Evolutionary conservation across 1,140 invertebrate genomes (phyloP).

Genomic region (Drosophila ohnishii): DNA sequence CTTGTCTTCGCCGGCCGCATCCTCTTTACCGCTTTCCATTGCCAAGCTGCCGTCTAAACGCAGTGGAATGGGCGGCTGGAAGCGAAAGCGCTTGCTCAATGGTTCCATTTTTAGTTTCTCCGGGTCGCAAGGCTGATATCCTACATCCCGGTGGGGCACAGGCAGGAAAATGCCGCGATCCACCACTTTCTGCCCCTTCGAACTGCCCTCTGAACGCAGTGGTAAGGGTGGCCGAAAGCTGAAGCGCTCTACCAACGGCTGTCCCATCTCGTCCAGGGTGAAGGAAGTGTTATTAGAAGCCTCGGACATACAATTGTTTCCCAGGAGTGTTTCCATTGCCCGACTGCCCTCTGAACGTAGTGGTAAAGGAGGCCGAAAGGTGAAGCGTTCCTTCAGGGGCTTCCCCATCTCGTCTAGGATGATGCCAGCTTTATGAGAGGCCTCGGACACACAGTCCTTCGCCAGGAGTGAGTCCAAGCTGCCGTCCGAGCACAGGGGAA

Average conservation of each 20-base stretch:
- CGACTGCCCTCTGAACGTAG: too few relatives aligned
- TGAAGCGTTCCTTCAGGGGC: too few relatives aligned
- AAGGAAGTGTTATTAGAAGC: too few relatives aligned
- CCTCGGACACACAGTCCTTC: background rate
- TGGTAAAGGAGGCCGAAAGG: slow-evolving; percentile 22
- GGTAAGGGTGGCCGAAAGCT: slow-evolving; percentile 27
- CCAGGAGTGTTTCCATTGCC: too few relatives aligned
- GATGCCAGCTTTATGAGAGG: background rate
- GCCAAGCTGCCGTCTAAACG: background rate
- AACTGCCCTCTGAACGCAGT: too few relatives aligned
- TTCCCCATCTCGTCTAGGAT: too few relatives aligned
- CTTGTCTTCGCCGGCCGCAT: background rate
- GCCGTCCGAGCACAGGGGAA: background rate
- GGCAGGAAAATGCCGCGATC: too few relatives aligned
- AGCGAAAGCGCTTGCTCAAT: slow-evolving; percentile 14
- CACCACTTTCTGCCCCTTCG: too few relatives aligned
- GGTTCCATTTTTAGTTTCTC: background rate
- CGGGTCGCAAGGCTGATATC: slow-evolving; percentile 39
- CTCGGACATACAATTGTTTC: too few relatives aligned
- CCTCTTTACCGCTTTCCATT: background rate
- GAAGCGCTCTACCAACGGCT: slow-evolving; percentile 59
- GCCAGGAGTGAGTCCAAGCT: background rate
- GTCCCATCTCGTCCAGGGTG: slow-evolving; percentile 40
- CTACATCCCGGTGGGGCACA: slow-evolving; percentile 33
- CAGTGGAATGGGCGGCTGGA: slow-evolving; percentile 37